Evolutionary conservation across 2,888 invertebrate genomes (phyloP).

Genomic region (Hemistola chrysoprasaria): DNA sequence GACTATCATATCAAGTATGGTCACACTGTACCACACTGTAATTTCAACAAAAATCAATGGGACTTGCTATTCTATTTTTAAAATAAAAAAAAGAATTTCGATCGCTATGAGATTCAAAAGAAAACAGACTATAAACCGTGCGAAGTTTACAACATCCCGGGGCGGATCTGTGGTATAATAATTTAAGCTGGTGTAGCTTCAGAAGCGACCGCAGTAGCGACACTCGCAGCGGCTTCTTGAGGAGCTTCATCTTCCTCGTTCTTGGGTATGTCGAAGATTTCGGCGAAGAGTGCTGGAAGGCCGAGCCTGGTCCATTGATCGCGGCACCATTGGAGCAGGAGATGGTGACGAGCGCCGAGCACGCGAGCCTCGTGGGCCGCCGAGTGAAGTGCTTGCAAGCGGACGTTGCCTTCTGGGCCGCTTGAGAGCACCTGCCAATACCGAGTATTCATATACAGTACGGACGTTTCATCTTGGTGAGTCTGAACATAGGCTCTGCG

Average conservation of each 20-base stretch:
- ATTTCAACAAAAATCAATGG: too few species aligned
- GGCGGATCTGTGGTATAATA: neutral
- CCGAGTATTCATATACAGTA: too few species aligned
- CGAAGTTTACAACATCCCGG: too few species aligned
- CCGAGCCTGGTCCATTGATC: slow-evolving; percentile 92
- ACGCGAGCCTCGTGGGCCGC: slow-evolving; percentile 86
- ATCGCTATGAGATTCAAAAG: too few species aligned
- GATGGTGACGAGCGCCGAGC: slow-evolving; percentile 91
- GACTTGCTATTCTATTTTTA: too few species aligned
- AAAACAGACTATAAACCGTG: too few species aligned
- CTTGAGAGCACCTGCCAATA: slow-evolving; percentile 3
- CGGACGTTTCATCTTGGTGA: too few species aligned
- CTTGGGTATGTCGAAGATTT: slow-evolving; percentile 97
- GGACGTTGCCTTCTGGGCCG: slow-evolving; percentile 38
- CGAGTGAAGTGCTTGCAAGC: slow-evolving; percentile 49
- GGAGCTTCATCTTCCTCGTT: slow-evolving; percentile 44
- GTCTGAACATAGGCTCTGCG: too few species aligned
- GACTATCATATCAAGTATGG: too few species aligned
- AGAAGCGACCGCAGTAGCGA: slow-evolving; percentile 8
- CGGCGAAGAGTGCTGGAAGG: slow-evolving; percentile 96
- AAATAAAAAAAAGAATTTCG: too few species aligned
- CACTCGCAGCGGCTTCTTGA: slow-evolving; percentile 30
- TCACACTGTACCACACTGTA: too few species aligned
- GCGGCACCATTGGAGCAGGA: slow-evolving; percentile 95
- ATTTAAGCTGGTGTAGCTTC: neutral